phyloP scores from a whole-genome alignment of 2,113 vertebrate genomes.

The Odontesthes bonariensis region DNA sequence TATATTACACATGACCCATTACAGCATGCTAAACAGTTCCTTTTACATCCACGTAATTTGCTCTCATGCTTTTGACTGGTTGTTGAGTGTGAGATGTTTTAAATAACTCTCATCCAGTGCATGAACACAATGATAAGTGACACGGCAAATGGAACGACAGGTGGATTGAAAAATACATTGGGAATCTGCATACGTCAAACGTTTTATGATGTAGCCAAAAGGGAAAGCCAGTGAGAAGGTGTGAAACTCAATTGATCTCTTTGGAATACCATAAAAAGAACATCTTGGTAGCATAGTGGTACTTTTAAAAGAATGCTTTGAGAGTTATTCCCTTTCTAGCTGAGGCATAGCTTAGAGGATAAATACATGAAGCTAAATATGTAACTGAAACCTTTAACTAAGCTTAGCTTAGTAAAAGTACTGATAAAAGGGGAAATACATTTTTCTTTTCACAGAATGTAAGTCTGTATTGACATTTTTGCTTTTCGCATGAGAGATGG shows the following conservation, averaged over 20 bases:
- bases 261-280: slow-evolving; percentile 1
- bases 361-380: neutral
- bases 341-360: neutral
- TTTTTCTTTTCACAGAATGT: too few species aligned
- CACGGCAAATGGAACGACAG: slow-evolving; percentile 63
- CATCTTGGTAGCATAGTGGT: neutral
- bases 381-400: neutral
- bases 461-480: too few species aligned
- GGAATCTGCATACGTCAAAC: slow-evolving; percentile 46
- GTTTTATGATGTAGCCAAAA: slow-evolving; percentile 61
- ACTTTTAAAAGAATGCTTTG: neutral
- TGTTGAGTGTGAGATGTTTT: slow-evolving; percentile 32
- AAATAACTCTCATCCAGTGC: slow-evolving; percentile 12
- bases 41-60: slow-evolving; percentile 7
- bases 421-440: neutral
- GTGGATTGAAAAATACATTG: slow-evolving; percentile 61
- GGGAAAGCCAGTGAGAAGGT: slow-evolving; percentile 28
- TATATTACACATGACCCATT: slow-evolving; percentile 23
- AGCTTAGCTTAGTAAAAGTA: slow-evolving; percentile 15
- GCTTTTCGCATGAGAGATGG: too few species aligned
- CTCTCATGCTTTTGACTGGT: slow-evolving; percentile 35
- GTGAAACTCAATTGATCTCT: slow-evolving; percentile 21
- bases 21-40: slow-evolving; percentile 21
- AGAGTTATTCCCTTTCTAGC: neutral
- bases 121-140: slow-evolving; percentile 44